Percentiles rank a stretch among this genome's conserved stretches.
Evolutionary conservation across 2,797 vertebrate species (phyloP).

Genomic region (Melanotaenia trifasciata): DNA sequence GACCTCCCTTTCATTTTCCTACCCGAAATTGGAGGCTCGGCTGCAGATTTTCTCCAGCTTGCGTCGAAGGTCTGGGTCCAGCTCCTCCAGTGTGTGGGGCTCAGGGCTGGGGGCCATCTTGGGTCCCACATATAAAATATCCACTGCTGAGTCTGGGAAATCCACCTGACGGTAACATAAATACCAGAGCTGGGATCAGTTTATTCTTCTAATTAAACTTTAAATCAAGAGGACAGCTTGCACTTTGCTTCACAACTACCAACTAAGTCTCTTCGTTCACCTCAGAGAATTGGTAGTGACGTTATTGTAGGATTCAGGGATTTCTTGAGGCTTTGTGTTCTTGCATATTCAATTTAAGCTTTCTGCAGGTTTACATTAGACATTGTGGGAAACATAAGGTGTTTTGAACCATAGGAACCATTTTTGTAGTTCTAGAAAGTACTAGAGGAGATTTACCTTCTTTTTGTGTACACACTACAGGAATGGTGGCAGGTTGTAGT

Average conservation of each 20-base stretch:
- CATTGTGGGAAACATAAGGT: neutral
- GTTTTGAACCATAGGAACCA: too few species aligned
- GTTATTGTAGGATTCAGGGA: neutral
- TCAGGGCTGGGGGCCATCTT: constrained; percentile 78
- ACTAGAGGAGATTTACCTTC: too few species aligned
- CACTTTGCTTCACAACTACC: neutral
- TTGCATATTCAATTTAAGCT: neutral
- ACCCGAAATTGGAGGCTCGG: constrained; percentile 90
- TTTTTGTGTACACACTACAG: too few species aligned
- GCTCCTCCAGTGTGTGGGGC: constrained; percentile 82
- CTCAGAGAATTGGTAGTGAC: neutral
- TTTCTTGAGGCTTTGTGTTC: neutral
- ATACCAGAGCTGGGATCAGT: neutral
- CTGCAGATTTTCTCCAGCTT: constrained; percentile 90
- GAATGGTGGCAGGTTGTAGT: too few species aligned
- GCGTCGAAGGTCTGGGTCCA: constrained; percentile 86
- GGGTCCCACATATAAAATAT: constrained; percentile 90
- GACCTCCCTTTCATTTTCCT: constrained; percentile 38
- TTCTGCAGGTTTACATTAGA: neutral
- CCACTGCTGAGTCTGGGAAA: constrained; percentile 87
- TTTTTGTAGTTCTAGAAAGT: too few species aligned
- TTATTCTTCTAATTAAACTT: neutral
- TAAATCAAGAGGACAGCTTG: neutral
- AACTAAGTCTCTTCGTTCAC: neutral
- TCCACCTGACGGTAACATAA: constrained; percentile 85